Evolutionary conservation across 2,113 vertebrate species (phyloP).

Genomic region (Motacilla tschutschensis): DNA sequence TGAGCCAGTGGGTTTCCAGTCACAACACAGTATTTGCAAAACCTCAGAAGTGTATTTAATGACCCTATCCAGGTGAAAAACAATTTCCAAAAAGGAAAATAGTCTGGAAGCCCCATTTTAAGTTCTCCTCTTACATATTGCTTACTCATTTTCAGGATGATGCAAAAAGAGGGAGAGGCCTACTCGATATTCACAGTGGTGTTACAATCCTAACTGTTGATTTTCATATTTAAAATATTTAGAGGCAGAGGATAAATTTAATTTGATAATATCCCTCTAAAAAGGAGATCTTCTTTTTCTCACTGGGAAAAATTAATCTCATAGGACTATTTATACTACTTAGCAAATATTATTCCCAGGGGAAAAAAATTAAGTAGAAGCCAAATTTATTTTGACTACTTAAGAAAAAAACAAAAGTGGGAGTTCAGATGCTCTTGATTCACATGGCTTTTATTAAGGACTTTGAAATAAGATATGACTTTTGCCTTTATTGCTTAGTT

Average conservation of each 20-base stretch:
- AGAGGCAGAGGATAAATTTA: neutral
- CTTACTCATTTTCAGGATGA: neutral
- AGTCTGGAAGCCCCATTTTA: neutral
- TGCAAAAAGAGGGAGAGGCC: neutral
- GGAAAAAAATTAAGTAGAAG: neutral
- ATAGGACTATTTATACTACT: neutral
- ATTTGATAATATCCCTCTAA: neutral
- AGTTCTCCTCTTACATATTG: neutral
- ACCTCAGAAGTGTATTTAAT: neutral
- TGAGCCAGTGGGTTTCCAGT: neutral
- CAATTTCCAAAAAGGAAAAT: neutral
- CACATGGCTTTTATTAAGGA: neutral
- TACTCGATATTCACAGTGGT: accelerated
- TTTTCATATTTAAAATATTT: neutral
- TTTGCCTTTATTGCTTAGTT: neutral
- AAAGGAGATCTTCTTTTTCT: neutral
- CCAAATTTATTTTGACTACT: neutral
- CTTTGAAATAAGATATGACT: neutral
- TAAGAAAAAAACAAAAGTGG: neutral
- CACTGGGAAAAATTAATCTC: neutral
- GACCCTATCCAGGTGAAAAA: neutral
- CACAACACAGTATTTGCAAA: neutral
- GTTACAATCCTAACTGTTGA: neutral
- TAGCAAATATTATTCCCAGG: neutral
- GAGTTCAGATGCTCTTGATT: neutral